These are phyloP conservation scores for Erinaceus europaeus DNA, from an alignment of 2,113 vertebrate genomes.

Conservation along the genomic window DNA sequence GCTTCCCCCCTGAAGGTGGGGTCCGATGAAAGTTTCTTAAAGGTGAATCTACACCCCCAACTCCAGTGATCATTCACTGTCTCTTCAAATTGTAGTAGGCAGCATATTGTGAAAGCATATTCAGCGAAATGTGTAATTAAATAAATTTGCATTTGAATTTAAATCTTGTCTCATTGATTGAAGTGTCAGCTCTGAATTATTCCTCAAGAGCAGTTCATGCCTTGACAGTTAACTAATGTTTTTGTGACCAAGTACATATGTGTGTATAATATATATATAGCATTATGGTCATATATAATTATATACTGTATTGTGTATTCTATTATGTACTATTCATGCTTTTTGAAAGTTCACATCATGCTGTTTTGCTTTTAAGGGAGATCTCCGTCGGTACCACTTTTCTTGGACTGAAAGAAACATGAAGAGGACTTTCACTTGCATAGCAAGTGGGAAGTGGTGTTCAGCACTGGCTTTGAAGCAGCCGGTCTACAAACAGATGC, in stretches of 20 bases:
- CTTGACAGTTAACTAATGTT: background rate
- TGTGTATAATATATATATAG: background rate
- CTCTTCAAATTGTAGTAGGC: background rate
- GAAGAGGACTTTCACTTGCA: background rate
- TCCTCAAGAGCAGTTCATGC: background rate
- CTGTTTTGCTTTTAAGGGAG: background rate
- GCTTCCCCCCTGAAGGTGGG: too few relatives aligned
- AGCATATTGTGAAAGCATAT: slow-evolving; percentile 7
- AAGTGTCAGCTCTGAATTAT: background rate
- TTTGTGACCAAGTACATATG: background rate
- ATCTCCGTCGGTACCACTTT: too few relatives aligned
- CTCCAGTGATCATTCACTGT: background rate
- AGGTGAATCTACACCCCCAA: background rate
- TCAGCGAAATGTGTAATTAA: background rate
- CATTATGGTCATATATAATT: background rate
- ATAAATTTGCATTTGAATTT: slow-evolving; percentile 7
- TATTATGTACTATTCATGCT: too few relatives aligned
- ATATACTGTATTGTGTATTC: too few relatives aligned
- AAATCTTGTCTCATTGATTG: background rate
- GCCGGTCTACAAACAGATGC: background rate
- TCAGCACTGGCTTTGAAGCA: background rate
- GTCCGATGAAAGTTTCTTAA: background rate
- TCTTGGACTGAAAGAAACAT: background rate
- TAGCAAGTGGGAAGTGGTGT: background rate
- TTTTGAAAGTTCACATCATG: background rate